Conservation (phyloP, 2,113 vertebrate genomes). For the Chitala chitala region DNA sequence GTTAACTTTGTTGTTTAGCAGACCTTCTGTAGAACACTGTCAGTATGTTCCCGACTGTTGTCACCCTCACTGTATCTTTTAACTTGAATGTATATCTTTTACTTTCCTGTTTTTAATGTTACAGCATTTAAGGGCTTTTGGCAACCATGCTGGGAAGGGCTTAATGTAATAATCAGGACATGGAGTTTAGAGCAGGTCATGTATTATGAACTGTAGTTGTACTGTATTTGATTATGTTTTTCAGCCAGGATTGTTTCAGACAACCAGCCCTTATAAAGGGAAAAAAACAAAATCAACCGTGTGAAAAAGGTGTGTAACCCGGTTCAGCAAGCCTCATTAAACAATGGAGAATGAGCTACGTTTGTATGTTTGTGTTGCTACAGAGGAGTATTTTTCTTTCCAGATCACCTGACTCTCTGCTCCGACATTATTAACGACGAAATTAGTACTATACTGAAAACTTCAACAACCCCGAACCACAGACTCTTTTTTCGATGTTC, state of each 20-base stretch:
- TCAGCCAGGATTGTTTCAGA: slow-evolving; percentile 37
- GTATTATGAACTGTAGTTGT: slow-evolving; percentile 20
- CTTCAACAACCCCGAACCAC: slow-evolving; percentile 4
- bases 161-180: neutral
- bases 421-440: slow-evolving; percentile 39
- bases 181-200: slow-evolving; percentile 1
- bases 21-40: neutral
- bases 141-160: neutral
- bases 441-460: slow-evolving; percentile 23
- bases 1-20: neutral
- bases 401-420: slow-evolving; percentile 39
- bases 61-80: neutral
- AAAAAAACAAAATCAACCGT: neutral
- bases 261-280: slow-evolving; percentile 28
- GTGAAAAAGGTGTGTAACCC: neutral
- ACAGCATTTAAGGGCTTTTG: too few relatives aligned
- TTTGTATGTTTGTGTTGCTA: neutral
- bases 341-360: neutral
- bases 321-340: neutral
- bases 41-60: neutral
- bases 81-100: neutral
- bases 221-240: slow-evolving; percentile 31
- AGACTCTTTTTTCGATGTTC: slow-evolving; percentile 40
- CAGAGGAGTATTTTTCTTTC: neutral
- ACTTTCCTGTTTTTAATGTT: neutral